Evolutionary conservation across 1,140 invertebrate genomes (phyloP), one percentile per base, ranked within the genome.

Genomic region (Tetragnatha versicolor): DNA sequence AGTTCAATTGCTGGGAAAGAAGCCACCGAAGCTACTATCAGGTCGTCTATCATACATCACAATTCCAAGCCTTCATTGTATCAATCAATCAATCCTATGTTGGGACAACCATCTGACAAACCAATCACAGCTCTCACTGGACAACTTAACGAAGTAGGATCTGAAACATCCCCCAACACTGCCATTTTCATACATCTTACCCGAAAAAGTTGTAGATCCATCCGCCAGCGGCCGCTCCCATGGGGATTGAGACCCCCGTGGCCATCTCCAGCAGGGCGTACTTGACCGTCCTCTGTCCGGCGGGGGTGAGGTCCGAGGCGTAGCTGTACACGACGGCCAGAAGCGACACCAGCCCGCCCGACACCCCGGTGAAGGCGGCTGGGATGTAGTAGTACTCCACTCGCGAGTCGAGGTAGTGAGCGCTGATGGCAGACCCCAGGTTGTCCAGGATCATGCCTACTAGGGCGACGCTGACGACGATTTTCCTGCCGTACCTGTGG

Each of bases 241-340:
- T 22, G 17, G 77, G 77, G 3, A 60, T 42, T 7, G 60, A 29
- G 2, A 79, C 31, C 12, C 66, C 68, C 5, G 51, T 17, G 4
- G 58, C 39, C 45, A 79, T 70, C 42, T 79, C 77, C n/a, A 79
- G 17, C 3, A 65, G 35, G 25, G 77, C 77, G 37, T 79, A 79
- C n/a, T 72, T 70, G 33, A 79, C 45, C 6, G 77, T 70, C n/a
- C 77, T 70, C 5, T 61, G 31, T 1, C 20, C 7, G 3, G 25
- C 17, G 3, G 45, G 27, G 3, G 77, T 70, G 2, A 63, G 17
- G 27, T 79, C 77, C 17, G 66, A 70, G 3, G 68, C 68, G 33
- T 79, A 79, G 53, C 77, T 79, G 42, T 79, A 79, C 0, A 79
- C 77, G 10, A 72, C 39, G 0, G 77, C 58, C 6, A 79, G 12